Base-by-base conservation (phyloP, 2,797 vertebrate genomes). In the Tangara arthus region DNA sequence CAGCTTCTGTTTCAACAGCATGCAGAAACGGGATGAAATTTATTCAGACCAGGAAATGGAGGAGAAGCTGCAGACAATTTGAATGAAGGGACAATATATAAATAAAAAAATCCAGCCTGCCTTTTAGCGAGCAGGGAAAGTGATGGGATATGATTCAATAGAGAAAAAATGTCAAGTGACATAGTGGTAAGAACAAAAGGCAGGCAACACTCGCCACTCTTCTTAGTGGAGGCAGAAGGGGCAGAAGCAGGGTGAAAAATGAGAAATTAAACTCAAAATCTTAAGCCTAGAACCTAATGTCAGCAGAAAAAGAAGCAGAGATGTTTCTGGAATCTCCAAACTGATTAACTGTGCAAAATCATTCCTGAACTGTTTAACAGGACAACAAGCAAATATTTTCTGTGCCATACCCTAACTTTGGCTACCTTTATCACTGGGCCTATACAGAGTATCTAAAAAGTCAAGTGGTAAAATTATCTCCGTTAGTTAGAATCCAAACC, bases 141-240 rank as follows among this genome's bases (percentile, higher is more conserved):
- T 27, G 70, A 91, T 64, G 72, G 89, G 57, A 87, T 90, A 52
- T 21, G 30, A 95, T 61, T 89, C 22, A 59, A 46, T 11, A 77
- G 76, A 69, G 69, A 63, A 94, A 70, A 78, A 42, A 49, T 20
- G 42, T 73, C 89, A 87, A 88, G 50, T 72, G 87, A 82, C 72
- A 70, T 23, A 59, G 55, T 82, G 47, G 50, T 30, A 76, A 83
- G 91, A 94, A 92, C 80, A 95, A 93, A 92, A 95, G 77, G 80
- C 69, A 83, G 24, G 18, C 42, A 2, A 41, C 42, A 60, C 49
- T 90, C 0, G 1, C 69, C 0, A 0, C 55, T 79, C 41, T 64
- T 59, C 61, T 87, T 37, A 50, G n/a, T 2, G 2, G 32, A 91
- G 50, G 61, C 2, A 2, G 57, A 72, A 71, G 50, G 46, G 55